phyloP scores from a whole-genome alignment of 2,797 vertebrate species.

The Lutjanus argentimaculatus region DNA sequence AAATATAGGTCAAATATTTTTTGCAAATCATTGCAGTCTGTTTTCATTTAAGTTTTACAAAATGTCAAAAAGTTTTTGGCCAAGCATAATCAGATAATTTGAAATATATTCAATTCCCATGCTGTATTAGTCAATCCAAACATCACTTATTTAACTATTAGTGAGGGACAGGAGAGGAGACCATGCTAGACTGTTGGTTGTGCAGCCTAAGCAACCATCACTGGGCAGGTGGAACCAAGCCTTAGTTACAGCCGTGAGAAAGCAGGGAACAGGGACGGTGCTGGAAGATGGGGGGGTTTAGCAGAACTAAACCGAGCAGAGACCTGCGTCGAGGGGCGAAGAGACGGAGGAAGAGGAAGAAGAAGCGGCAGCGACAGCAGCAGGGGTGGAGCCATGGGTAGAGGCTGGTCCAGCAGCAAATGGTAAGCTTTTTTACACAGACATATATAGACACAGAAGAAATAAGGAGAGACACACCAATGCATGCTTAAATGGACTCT shows the following conservation, averaged over 20 bases:
- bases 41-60: too few species aligned
- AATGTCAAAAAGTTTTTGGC: slow-evolving; percentile 14
- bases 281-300: slow-evolving; percentile 69
- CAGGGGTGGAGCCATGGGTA: slow-evolving; percentile 81
- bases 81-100: slow-evolving; percentile 5
- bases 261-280: slow-evolving; percentile 68
- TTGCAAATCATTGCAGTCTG: too few species aligned
- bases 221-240: slow-evolving; percentile 47
- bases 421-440: slow-evolving; percentile 84
- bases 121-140: slow-evolving; percentile 16
- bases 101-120: slow-evolving; percentile 5
- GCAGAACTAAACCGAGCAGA: slow-evolving; percentile 84
- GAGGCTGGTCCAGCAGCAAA: slow-evolving; percentile 84
- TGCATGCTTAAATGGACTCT: slow-evolving; percentile 73
- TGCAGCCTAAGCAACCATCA: slow-evolving; percentile 64
- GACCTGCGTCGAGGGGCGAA: slow-evolving; percentile 85
- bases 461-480: slow-evolving; percentile 81
- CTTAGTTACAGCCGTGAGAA: slow-evolving; percentile 56
- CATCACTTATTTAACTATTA: slow-evolving; percentile 14
- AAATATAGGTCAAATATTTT: too few species aligned
- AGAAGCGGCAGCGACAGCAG: slow-evolving; percentile 78
- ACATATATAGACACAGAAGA: slow-evolving; percentile 81
- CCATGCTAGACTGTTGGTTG: slow-evolving; percentile 71
- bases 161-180: slow-evolving; percentile 63
- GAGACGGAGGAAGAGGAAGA: slow-evolving; percentile 83